Base-by-base conservation (phyloP, 2,888 invertebrate species). In the Scotopteryx bipunctaria region DNA sequence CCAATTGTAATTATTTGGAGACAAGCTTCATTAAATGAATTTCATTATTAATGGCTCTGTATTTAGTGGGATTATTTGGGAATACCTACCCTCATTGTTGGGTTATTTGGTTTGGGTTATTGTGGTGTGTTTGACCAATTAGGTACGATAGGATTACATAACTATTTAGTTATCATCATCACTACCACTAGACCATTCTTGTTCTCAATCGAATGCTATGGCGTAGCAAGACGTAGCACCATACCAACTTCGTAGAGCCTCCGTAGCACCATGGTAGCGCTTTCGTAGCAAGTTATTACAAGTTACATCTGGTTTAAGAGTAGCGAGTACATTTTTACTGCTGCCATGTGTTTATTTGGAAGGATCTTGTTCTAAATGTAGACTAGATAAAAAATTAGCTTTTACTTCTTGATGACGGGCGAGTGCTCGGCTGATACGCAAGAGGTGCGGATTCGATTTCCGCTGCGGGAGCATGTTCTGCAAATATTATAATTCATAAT, bases 171-270 rank as follows among this genome's bases (percentile, higher is more conserved):
- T n/a, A n/a, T n/a, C n/a, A n/a, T n/a, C n/a, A n/a, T n/a, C n/a
- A n/a, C n/a, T n/a, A n/a, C n/a, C n/a, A n/a, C n/a, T n/a, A n/a
- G n/a, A n/a, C n/a, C n/a, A n/a, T n/a, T n/a, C n/a, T n/a, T n/a
- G n/a, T n/a, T n/a, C n/a, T n/a, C n/a, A n/a, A 33, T 29, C 46
- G 31, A 21, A 21, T 58, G 67, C 71, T 73, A 75, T 72, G 63
- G 17, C 64, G 73, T 69, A 71, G 72, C 53, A 35, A 47, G 50
- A 49, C 41, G 46, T 46, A 48, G 52, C 61, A 52, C 49, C 60
- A 71, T 70, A 71, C 69, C 67, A 57, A 60, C 64, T 65, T 61
- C 68, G 67, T 68, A 67, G 64, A 46, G 25, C 49, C 16, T 35
- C 15, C 41, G 48, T 42, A 42, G 27, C 15, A 11, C 16, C n/a